Conservation (phyloP, 2,797 vertebrate species). For the Paramormyrops hopkinsi region DNA sequence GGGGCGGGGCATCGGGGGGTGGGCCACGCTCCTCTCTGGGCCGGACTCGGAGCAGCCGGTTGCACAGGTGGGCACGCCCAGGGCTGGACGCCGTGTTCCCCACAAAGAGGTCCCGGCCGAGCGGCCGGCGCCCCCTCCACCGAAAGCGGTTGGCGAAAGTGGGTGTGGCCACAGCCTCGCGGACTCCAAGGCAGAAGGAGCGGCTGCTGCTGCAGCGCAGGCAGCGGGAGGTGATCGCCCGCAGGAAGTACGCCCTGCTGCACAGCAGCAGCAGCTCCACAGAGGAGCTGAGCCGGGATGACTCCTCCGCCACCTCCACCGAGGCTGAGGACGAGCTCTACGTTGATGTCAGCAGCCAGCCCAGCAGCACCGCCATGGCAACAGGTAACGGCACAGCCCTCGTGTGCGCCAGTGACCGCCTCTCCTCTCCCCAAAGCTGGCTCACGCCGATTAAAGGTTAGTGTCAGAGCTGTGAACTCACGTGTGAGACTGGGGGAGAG, state of each 20-base stretch:
- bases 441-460: not conserved
- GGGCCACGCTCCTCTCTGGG: constrained; percentile 34
- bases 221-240: constrained; percentile 86
- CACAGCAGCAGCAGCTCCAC: constrained; percentile 94
- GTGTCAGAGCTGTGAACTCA: not conserved
- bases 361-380: constrained; percentile 74
- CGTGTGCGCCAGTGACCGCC: not conserved
- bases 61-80: constrained; percentile 87
- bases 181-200: constrained; percentile 93
- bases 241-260: constrained; percentile 85
- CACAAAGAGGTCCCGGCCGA: constrained; percentile 87
- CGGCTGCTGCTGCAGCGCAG: constrained; percentile 88
- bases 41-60: constrained; percentile 77
- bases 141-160: constrained; percentile 88
- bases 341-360: constrained; percentile 88
- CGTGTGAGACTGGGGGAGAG: not conserved
- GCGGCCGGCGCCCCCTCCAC: constrained; percentile 67
- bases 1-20: constrained; percentile 27
- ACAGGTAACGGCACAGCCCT: constrained; percentile 68
- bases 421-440: not conserved
- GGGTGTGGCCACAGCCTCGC: constrained; percentile 63
- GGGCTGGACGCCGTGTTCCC: constrained; percentile 77
- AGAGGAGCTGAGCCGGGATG: constrained; percentile 84
- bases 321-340: constrained; percentile 92
- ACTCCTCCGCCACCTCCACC: constrained; percentile 84